Percentiles rank a stretch among this genome's conserved stretches.
These are phyloP conservation scores for Drosophila novamexicana DNA, from an alignment of 1,140 invertebrate genomes.

Conservation along the genomic window DNA sequence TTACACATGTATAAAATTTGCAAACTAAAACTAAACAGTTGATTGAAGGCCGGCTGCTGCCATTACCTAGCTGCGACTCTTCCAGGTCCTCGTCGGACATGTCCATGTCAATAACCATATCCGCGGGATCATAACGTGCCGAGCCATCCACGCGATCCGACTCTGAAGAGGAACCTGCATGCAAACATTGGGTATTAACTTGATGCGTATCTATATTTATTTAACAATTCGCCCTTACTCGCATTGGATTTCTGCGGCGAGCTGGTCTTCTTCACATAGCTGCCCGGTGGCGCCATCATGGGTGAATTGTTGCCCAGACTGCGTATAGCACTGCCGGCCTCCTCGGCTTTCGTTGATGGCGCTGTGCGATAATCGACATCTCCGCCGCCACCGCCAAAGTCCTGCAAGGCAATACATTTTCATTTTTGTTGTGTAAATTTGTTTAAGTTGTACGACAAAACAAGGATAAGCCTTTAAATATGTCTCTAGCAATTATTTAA, in stretches of 20 bases:
- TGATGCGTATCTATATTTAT: neutral
- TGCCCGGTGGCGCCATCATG: slow-evolving; percentile 67
- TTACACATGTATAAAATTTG: slow-evolving; percentile 7
- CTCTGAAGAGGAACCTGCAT: slow-evolving; percentile 73
- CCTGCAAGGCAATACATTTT: slow-evolving; percentile 29
- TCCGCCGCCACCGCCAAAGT: slow-evolving; percentile 49
- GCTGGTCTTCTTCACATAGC: slow-evolving; percentile 54
- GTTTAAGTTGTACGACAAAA: neutral
- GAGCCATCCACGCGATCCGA: slow-evolving; percentile 75
- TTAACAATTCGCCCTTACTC: slow-evolving; percentile 44
- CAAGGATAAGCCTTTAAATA: too few relatives aligned
- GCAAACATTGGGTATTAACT: neutral
- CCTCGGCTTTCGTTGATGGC: slow-evolving; percentile 22
- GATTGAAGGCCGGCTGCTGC: neutral
- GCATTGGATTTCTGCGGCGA: slow-evolving; percentile 85
- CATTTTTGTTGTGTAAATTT: too few relatives aligned
- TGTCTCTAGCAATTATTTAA: too few relatives aligned
- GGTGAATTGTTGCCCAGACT: slow-evolving; percentile 47
- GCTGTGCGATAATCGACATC: slow-evolving; percentile 75
- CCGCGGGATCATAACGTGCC: slow-evolving; percentile 81
- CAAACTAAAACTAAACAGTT: slow-evolving; percentile 13
- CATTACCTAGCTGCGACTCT: slow-evolving; percentile 73
- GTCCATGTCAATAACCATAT: slow-evolving; percentile 90
- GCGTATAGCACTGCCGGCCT: slow-evolving; percentile 38
- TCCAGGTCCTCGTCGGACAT: slow-evolving; percentile 89